Evolutionary conservation across 2,797 vertebrate genomes (phyloP), one percentile per base, ranked within the genome.

Genomic region (Petrocephalus schoutedeni): DNA sequence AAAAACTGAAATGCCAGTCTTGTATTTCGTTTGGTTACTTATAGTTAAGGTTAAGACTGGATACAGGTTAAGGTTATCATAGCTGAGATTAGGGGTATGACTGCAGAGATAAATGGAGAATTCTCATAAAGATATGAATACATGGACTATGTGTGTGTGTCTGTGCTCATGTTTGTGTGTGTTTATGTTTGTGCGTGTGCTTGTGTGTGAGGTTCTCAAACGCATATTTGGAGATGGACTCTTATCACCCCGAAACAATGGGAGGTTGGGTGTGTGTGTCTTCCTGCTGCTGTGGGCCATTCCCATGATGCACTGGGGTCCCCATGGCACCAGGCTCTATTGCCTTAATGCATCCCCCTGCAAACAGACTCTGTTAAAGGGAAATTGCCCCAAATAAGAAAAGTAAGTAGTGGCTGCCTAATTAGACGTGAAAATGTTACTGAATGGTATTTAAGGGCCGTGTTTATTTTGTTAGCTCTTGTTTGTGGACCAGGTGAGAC

Each of bases 201-300:
- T 6, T 32, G 49, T 16, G 23, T 84, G 19, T 57, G 64, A 58
- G 0, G 4, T 6, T 19, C 10, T 36, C 12, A 84, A 84, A 10
- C 21, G 9, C 45, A 84, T 21, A 84, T 54, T 84, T 84, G 49
- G 9, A 84, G 80, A 84, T 84, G 45, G 9, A 84, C 80, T 84
- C 80, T 84, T 51, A 84, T 84, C 45, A 84, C 32, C 32, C 71
- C 32, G 71, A 77, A 45, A 77, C 71, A 77, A 77, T 77, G 16
- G 71, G 36, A 77, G 36, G 71, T 16, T 49, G 36, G 28, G 85
- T 23, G 58, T 86, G 41, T 32, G 32, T 4, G 41, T 61, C 41
- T 61, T 86, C 85, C 85, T 86, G 58, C 85, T 64, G 32, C 67
- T 74, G 16, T 36, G 32, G 57, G 36, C 85, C 57, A 54, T 85